Base-by-base conservation (phyloP, 2,797 vertebrate species). In the Champsocephalus gunnari region DNA sequence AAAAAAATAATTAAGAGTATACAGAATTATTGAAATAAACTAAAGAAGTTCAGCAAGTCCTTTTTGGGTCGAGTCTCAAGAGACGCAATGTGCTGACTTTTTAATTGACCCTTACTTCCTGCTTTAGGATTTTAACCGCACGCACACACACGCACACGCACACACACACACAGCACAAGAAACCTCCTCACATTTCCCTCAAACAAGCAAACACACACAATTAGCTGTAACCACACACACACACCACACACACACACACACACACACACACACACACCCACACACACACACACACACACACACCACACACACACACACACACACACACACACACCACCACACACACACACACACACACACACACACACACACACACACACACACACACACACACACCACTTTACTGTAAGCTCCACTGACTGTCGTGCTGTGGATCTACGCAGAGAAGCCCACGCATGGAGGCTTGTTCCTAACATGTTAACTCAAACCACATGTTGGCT, bases 401-500 rank as follows among this genome's bases (percentile, higher is more conserved):
- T 24, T 55, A 74, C 59, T 59, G 50, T 9, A 71, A 80, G 71
- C 50, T 79, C 66, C 81, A 83, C 83, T 12, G 67, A 78, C 54
- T 64, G 68, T 64, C n/a, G 32, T 81, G 81, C 77, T 75, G 41
- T 77, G 73, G 66, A 74, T 62, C 57, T 59, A 73, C 17, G 4
- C 66, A 38, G 72, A 45, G 75, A 32, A 11, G 63, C 68, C 66
- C 81, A 79, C 75, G 64, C 82, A 85, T 28, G 64, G 65, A 82
- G 62, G 79, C 81, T 81, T 75, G 69, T 84, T 87, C 78, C 87
- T 80, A 64, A 68, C 84, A 89, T 43, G 82, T 54, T 93, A 95
- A 95, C 79, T 89, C 84, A 90, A 93, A 93, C 86, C 94, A 95
- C 91, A 94, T 95, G 92, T 92, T 77, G 73, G 79, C 81, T 75